Conservation (phyloP, 2,888 invertebrate genomes). For the Coremacera marginata region DNA sequence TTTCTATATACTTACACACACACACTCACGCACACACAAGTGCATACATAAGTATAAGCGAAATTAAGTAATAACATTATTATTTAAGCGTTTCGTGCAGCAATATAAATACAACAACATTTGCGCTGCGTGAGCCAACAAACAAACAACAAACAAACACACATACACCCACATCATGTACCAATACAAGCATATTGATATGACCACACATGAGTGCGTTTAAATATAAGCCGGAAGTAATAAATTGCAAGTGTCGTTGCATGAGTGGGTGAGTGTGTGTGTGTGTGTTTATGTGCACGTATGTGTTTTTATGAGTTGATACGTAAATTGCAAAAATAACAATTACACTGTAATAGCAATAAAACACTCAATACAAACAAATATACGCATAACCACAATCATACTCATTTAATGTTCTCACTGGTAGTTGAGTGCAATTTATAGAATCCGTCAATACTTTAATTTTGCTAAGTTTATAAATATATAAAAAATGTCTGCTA, state of each 20-base stretch:
- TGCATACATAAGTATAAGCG: too few relatives aligned
- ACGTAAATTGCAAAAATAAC: not conserved
- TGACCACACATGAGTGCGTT: conserved; percentile 1
- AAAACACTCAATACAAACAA: not conserved
- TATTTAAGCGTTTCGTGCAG: too few relatives aligned
- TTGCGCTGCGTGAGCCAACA: not conserved
- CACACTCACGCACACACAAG: not conserved
- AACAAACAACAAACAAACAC: not conserved
- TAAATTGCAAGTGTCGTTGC: conserved; percentile 15
- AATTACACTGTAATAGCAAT: not conserved
- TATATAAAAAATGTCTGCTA: too few relatives aligned
- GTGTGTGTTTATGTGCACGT: not conserved
- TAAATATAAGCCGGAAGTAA: conserved; percentile 1
- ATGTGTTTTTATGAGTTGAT: not conserved
- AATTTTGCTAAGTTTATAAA: too few relatives aligned
- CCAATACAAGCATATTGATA: too few relatives aligned
- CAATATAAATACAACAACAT: too few relatives aligned
- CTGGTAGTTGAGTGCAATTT: too few relatives aligned
- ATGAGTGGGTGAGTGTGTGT: not conserved
- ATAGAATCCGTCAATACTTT: too few relatives aligned
- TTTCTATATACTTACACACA: not conserved
- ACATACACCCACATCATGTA: too few relatives aligned
- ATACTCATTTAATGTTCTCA: too few relatives aligned
- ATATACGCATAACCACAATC: not conserved
- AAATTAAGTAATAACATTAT: too few relatives aligned